Evolutionary conservation across 2,113 vertebrate genomes (phyloP).

Genomic region (Camarhynchus parvulus): DNA sequence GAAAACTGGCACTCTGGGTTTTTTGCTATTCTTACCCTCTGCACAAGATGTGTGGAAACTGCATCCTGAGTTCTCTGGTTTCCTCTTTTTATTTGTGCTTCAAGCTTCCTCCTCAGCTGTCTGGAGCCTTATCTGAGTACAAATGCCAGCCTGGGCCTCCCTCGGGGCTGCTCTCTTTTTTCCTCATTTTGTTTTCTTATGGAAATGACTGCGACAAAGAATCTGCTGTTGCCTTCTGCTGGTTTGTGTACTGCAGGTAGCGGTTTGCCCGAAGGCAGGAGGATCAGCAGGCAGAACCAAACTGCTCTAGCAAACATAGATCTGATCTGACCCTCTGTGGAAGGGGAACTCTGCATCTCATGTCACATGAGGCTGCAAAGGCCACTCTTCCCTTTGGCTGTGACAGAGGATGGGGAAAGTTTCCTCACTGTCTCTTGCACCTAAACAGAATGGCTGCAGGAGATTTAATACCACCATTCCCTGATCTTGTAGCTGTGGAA

Average conservation of each 20-base stretch:
- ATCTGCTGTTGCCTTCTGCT: neutral
- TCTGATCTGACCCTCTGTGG: neutral
- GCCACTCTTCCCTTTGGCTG: neutral
- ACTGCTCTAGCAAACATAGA: neutral
- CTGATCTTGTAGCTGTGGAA: neutral
- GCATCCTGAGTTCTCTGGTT: conserved; percentile 46
- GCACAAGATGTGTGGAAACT: conserved; percentile 18
- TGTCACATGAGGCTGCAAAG: neutral
- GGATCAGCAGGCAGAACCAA: neutral
- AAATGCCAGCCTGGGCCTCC: neutral
- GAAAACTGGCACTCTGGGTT: neutral
- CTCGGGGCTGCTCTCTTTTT: neutral
- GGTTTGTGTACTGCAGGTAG: neutral
- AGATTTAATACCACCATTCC: fast-evolving
- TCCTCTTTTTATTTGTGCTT: conserved; percentile 55
- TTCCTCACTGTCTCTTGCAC: neutral
- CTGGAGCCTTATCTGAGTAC: conserved; percentile 19
- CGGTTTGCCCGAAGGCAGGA: neutral
- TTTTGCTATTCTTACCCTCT: conserved; percentile 17
- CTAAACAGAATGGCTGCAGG: neutral
- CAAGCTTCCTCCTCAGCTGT: conserved; percentile 48
- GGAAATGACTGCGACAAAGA: neutral
- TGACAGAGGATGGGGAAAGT: neutral
- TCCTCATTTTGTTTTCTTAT: conserved; percentile 37
- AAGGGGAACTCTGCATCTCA: neutral